phyloP scores from a whole-genome alignment of 2,888 invertebrate species.

The Mantis religiosa region DNA sequence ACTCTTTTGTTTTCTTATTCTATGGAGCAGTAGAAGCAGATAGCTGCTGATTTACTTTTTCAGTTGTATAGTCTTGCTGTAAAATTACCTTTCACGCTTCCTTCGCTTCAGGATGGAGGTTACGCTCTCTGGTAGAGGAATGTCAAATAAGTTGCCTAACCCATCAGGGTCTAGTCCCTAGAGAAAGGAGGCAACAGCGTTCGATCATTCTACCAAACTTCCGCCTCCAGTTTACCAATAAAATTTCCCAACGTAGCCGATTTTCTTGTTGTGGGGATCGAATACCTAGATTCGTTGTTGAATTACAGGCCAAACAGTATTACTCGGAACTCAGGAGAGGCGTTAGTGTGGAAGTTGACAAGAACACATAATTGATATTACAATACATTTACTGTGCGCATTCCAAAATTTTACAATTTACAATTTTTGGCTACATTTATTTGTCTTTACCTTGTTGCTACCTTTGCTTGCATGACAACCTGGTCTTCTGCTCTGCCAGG shows the following conservation, averaged over 20 bases:
- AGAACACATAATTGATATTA: too few species aligned
- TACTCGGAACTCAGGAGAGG: not conserved
- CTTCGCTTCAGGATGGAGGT: not conserved
- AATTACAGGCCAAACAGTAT: not conserved
- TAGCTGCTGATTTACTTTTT: too few species aligned
- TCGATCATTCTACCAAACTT: not conserved
- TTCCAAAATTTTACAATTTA: too few species aligned
- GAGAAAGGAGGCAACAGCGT: not conserved
- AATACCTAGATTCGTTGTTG: not conserved
- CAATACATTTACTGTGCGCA: too few species aligned
- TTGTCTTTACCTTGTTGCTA: too few species aligned
- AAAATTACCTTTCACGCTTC: not conserved
- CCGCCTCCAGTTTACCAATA: not conserved
- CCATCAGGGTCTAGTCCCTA: not conserved
- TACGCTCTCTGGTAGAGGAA: not conserved
- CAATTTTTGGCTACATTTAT: too few species aligned
- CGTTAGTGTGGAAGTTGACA: too few species aligned
- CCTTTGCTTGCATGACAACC: too few species aligned
- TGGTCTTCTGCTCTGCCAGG: too few species aligned
- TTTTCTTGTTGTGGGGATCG: not conserved
- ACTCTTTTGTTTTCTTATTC: not conserved
- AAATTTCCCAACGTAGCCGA: not conserved
- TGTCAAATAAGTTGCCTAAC: conserved; percentile 12
- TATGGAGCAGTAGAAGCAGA: too few species aligned
- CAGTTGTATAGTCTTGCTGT: not conserved